Evolutionary conservation across 2,113 vertebrate genomes (phyloP).

Genomic region (Pygoscelis antarcticus): DNA sequence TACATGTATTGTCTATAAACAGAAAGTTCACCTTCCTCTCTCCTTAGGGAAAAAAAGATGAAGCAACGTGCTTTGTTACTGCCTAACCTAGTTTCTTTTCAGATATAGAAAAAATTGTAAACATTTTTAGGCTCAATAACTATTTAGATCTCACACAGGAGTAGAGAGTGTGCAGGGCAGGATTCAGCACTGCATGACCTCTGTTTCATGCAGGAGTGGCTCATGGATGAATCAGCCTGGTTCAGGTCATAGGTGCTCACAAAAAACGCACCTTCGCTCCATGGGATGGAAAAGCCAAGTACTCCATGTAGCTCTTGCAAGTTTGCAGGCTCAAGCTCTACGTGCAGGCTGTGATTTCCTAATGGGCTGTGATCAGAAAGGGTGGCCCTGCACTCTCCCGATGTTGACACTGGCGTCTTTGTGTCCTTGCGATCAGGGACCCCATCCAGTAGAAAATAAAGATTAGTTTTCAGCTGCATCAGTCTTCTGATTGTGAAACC

Average conservation of each 20-base stretch:
- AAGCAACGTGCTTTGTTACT: background rate
- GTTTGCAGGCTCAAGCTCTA: background rate
- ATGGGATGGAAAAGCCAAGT: background rate
- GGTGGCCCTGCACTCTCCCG: fast-evolving
- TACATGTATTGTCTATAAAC: background rate
- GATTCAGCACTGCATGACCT: background rate
- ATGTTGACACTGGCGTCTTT: background rate
- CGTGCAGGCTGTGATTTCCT: background rate
- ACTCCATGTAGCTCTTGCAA: background rate
- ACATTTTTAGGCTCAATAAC: background rate
- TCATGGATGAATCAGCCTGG: background rate
- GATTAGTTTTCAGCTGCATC: background rate
- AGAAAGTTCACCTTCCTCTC: background rate
- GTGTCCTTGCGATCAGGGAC: background rate
- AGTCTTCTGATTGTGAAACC: background rate
- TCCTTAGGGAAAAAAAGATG: background rate
- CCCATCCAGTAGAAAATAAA: background rate
- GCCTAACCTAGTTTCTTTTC: background rate
- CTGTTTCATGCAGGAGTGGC: background rate
- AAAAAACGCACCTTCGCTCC: background rate
- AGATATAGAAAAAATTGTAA: background rate
- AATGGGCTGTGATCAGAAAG: background rate
- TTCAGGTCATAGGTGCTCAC: background rate
- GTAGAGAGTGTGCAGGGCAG: background rate
- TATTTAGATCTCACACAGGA: background rate